phyloP scores from a whole-genome alignment of 2,797 vertebrate species.

The Poeciliopsis presidionis region DNA sequence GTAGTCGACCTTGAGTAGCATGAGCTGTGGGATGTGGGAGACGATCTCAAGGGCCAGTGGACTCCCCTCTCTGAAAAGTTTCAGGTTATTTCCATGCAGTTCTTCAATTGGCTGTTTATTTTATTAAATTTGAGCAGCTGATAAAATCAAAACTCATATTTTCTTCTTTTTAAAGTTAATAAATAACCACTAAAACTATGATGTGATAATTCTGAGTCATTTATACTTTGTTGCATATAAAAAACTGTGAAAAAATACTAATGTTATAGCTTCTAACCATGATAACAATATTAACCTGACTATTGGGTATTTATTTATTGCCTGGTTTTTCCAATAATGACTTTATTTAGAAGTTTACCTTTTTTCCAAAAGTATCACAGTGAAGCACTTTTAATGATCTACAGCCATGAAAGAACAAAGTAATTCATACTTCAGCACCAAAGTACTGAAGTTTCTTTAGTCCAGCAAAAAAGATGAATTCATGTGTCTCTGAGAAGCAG shows the following conservation, averaged over 20 bases:
- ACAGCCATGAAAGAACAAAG: background rate
- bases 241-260: background rate
- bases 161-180: background rate
- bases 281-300: background rate
- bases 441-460: conserved; percentile 3
- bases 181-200: background rate
- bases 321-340: background rate
- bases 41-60: background rate
- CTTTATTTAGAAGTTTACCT: background rate
- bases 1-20: background rate
- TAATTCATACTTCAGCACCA: background rate
- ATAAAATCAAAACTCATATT: background rate
- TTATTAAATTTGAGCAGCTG: background rate
- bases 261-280: background rate
- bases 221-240: background rate
- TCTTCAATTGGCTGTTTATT: background rate
- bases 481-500: conserved; percentile 8
- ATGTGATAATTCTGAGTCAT: background rate
- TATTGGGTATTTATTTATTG: too few relatives aligned
- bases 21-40: background rate
- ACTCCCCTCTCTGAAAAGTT: background rate
- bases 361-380: background rate
- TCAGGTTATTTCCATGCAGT: background rate
- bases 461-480: conserved; percentile 28
- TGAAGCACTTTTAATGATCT: background rate